Base-by-base conservation (phyloP, 2,113 vertebrate genomes). In the Dipodomys stephensi region DNA sequence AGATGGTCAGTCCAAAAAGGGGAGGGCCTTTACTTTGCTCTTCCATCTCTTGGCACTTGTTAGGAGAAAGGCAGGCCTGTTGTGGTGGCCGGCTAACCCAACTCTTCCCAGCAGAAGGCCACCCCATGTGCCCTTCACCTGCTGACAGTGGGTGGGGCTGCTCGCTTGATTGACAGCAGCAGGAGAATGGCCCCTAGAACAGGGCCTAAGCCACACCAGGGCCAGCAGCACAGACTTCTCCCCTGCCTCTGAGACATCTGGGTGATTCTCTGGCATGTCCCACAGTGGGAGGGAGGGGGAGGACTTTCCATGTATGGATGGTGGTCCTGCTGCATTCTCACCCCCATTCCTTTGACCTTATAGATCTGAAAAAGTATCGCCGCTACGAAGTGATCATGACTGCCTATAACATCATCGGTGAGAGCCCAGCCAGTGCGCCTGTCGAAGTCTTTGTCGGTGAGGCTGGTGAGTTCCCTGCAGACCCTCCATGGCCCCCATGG, bases 391-490 rank as follows among this genome's bases (percentile, higher is more conserved):
- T 99, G 27, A 95, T 99, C 15, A 98, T 99, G 98, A 99, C 99
- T 0, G 99, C 99, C 49, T 99, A 99, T 94, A 99, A 99, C 62
- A 96, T 99, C 73, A 97, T 99, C 0, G 99, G 99, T 0, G 99
- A 99, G 97, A 99, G 99, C 94, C 99, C 99, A 0, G 98, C 99
- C 90, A 99, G 99, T 4, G 53, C 95, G 0, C 99, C 99, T 0
- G 98, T 99, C 11, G 99, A 99, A 96, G 99, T 99, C 91, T 99
- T 99, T 80, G 99, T 99, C 0, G 99, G 99, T 2, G 99, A 99
- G 97, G 99, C 99, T 81, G 99, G 99, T 99, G 96, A 94, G 98
- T 96, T 67, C 82, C n/a, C 18, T 25, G 15, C 53, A 57, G 53
- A 1, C 2, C 39, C 74, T 22, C 16, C 2, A 6, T 22, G 9